Base-by-base conservation (phyloP, 2,797 vertebrate genomes). In the Schizothorax lantsangensis region DNA sequence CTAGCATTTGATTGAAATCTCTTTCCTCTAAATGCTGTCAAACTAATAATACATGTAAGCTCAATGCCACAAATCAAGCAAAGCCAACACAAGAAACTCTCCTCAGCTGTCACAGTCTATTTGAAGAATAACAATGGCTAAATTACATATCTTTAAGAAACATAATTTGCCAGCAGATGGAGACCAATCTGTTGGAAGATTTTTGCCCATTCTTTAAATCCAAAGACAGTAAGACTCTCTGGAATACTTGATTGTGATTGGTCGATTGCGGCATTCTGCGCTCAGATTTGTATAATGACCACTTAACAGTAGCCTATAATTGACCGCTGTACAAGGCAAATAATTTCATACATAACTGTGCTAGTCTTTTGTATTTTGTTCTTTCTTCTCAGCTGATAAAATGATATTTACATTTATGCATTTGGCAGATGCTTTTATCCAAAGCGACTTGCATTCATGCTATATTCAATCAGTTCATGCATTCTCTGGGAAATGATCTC, bases 181-280 rank as follows among this genome's bases (percentile, higher is more conserved):
- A 91, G 87, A 87, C 74, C 90, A 86, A 84, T 90, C 90, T 91
- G 88, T 71, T 75, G 64, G 17, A 88, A 68, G 36, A 83, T 54
- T n/a, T 49, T 7, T 72, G 21, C 75, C 77, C 40, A 83, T 71
- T 74, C 78, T 79, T 74, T 75, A 59, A 85, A 77, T 62, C 38
- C 49, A 80, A 83, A 74, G 81, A 83, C 72, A 88, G 79, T 77
- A 54, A 71, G 21, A 86, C 78, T 80, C 72, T 73, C 66, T 47
- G 52, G 52, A 79, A 85, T 72, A 43, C 64, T 79, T 57, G 19
- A 85, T 17, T 71, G 11, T 14, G 75, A 85, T 85, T 45, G 75
- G 84, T 43, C 49, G 49, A 72, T 79, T 36, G 23, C 1, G 0
- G 43, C 14, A 17, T 77, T 77, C 52, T 33, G 38, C 6, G 2